phyloP scores from a whole-genome alignment of 1,140 invertebrate species.

The Solenopsis invicta region DNA sequence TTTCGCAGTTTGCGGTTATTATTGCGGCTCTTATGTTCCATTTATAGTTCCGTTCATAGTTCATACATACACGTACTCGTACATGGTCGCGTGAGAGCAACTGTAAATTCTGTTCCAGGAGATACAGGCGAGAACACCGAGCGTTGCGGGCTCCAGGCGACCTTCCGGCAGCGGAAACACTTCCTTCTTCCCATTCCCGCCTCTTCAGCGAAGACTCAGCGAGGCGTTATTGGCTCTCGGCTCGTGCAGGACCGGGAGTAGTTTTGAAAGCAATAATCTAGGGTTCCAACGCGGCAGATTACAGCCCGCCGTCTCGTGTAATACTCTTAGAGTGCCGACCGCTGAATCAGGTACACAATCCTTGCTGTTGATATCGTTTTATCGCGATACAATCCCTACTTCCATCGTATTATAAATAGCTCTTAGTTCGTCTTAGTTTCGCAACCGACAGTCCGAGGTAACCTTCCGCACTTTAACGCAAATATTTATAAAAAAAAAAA shows the following conservation, averaged over 20 bases:
- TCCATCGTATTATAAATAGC: neutral
- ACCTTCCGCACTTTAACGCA: neutral
- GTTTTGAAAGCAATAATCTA: slow-evolving; percentile 80
- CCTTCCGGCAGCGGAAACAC: slow-evolving; percentile 89
- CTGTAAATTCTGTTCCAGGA: slow-evolving; percentile 82
- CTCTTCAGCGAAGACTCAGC: slow-evolving; percentile 89
- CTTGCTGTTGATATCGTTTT: neutral
- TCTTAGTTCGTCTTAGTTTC: neutral
- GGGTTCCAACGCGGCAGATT: slow-evolving; percentile 80
- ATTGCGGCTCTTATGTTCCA: neutral
- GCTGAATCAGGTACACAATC: slow-evolving; percentile 80
- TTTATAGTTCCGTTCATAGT: neutral
- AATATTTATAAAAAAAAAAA: neutral
- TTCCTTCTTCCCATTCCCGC: slow-evolving; percentile 88
- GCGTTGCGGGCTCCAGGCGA: slow-evolving; percentile 91
- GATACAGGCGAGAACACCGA: slow-evolving; percentile 92
- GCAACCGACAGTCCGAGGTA: neutral
- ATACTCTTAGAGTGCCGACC: slow-evolving; percentile 85
- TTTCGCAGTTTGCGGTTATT: slow-evolving; percentile 23
- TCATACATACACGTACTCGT: neutral
- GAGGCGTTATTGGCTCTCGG: slow-evolving; percentile 88
- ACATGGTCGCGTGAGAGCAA: neutral
- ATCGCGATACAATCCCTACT: neutral
- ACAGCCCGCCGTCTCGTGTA: slow-evolving; percentile 84
- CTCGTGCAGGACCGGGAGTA: slow-evolving; percentile 73